Percentiles rank a stretch among this genome's conserved stretches.
These are phyloP conservation scores for Matsumyia berberina DNA, from an alignment of 2,888 invertebrate species.

Conservation along the genomic window DNA sequence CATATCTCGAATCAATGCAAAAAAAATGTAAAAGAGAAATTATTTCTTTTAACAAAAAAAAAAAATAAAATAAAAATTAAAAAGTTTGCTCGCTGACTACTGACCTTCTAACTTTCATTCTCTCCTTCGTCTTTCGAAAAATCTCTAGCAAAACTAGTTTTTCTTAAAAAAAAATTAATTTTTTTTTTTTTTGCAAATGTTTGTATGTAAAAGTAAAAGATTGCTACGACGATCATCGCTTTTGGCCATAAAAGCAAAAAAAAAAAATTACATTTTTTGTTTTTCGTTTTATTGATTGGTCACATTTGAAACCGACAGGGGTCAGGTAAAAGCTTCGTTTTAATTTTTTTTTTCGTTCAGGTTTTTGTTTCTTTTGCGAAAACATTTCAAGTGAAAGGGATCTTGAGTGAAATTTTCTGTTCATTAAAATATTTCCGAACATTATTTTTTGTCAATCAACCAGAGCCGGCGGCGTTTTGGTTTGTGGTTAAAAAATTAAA, in stretches of 20 bases:
- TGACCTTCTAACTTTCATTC: conserved; percentile 70
- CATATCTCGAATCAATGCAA: background rate
- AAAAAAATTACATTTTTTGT: conserved; percentile 37
- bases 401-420: conserved; percentile 36
- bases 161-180: too few relatives aligned
- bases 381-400: conserved; percentile 38
- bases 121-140: conserved; percentile 31
- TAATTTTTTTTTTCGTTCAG: conserved; percentile 2
- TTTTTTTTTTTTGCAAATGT: conserved; percentile 31
- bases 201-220: conserved; percentile 31
- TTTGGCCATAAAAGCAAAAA: conserved; percentile 17
- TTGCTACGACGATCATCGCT: conserved; percentile 40
- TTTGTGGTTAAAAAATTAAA: background rate
- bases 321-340: conserved; percentile 31
- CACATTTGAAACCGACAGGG: conserved; percentile 28
- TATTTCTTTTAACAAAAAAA: background rate
- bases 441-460: background rate
- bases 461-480: background rate
- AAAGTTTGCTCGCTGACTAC: conserved; percentile 29
- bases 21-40: conserved; percentile 43
- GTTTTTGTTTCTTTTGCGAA: conserved; percentile 4
- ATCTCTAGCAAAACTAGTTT: conserved; percentile 47
- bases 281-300: conserved; percentile 44
- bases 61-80: background rate
- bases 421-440: background rate